Percentiles rank a stretch among this genome's conserved stretches.
Evolutionary conservation across 2,888 invertebrate species (phyloP).

Genomic region (Cyrtodaria siliqua): DNA sequence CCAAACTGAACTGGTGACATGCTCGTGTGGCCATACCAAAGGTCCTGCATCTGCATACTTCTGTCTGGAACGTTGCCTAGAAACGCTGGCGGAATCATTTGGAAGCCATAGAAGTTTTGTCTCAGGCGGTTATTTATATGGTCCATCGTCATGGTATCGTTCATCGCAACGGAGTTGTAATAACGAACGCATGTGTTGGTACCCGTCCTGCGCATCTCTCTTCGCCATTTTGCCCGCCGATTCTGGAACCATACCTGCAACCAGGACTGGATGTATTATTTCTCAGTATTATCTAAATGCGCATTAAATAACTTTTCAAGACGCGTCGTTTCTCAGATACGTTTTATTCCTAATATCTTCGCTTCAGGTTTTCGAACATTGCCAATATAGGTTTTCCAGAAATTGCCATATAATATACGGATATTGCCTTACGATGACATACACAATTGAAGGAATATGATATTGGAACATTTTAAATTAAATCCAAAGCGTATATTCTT

Average conservation of each 20-base stretch:
- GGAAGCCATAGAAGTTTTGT: slow-evolving; percentile 28
- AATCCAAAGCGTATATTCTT: too few relatives aligned
- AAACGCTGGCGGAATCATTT: slow-evolving; percentile 24
- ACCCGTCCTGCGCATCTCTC: slow-evolving; percentile 48
- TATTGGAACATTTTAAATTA: too few relatives aligned
- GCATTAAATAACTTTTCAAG: too few relatives aligned
- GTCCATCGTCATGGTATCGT: slow-evolving; percentile 20
- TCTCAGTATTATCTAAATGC: too few relatives aligned
- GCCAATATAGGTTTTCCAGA: too few relatives aligned
- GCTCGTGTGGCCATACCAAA: slow-evolving; percentile 40
- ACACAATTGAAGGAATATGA: too few relatives aligned
- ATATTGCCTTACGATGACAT: too few relatives aligned
- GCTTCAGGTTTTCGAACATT: too few relatives aligned
- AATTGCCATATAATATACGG: too few relatives aligned
- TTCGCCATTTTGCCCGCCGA: slow-evolving; percentile 64
- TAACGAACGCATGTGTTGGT: slow-evolving; percentile 13
- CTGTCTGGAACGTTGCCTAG: slow-evolving; percentile 23
- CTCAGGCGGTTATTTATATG: slow-evolving; percentile 30
- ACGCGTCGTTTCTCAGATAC: too few relatives aligned
- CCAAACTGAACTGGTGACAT: slow-evolving; percentile 17
- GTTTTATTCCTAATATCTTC: too few relatives aligned
- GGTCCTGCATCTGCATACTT: slow-evolving; percentile 23
- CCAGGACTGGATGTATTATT: too few relatives aligned
- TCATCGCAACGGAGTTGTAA: slow-evolving; percentile 25
- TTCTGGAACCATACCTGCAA: slow-evolving; percentile 67